A percentile compares a stretch with the other conserved stretches of the same genome.
phyloP scores from a whole-genome alignment of 2,797 vertebrate genomes.

The Scolopax rusticola region DNA sequence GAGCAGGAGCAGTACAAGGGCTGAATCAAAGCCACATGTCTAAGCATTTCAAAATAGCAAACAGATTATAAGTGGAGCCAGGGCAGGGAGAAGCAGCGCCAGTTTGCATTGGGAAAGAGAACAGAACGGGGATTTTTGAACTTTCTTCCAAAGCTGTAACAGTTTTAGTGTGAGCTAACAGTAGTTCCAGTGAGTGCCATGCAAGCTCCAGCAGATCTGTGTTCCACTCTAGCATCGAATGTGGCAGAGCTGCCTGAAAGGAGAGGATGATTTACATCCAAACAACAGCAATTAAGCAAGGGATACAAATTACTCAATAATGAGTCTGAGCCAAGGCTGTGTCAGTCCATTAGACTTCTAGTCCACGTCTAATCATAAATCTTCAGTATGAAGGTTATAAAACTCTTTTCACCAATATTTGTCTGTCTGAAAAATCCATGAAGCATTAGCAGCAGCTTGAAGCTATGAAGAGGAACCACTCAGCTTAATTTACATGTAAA shows the following conservation, averaged over 20 bases:
- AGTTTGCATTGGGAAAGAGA: not conserved
- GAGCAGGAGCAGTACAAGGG: not conserved
- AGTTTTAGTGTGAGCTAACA: not conserved
- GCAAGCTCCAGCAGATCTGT: not conserved
- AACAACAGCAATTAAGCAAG: conserved; percentile 51
- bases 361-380: conserved; percentile 28
- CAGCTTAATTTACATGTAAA: conserved; percentile 63
- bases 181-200: not conserved
- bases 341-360: conserved; percentile 28
- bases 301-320: conserved; percentile 50
- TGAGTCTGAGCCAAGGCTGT: conserved; percentile 6
- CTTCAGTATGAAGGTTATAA: conserved; percentile 41
- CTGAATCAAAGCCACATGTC: not conserved
- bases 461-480: conserved; percentile 47
- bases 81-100: not conserved
- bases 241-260: not conserved
- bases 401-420: conserved; percentile 58
- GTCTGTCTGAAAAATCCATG: conserved; percentile 45
- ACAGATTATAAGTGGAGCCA: not conserved
- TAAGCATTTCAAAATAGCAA: not conserved
- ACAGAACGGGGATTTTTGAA: not conserved
- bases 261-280: conserved; percentile 16
- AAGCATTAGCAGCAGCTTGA: conserved; percentile 33
- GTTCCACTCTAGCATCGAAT: not conserved
- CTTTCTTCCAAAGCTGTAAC: not conserved